These are phyloP conservation scores for Sinocyclocheilus grahami DNA, from an alignment of 2,113 vertebrate species.

Conservation along the genomic window DNA sequence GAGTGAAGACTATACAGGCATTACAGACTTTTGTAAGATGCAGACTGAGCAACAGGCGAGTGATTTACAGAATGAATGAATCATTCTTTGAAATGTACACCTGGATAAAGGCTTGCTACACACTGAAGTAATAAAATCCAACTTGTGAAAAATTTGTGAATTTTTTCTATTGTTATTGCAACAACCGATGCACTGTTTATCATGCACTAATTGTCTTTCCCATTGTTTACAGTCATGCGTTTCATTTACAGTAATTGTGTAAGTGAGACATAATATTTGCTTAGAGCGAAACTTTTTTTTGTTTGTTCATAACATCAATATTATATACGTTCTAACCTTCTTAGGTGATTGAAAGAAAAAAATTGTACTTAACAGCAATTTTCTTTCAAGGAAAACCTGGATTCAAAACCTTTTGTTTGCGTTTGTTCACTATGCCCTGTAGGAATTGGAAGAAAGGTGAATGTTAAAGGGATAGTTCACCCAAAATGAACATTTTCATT, in stretches of 20 bases:
- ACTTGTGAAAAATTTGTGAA: neutral
- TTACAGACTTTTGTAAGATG: neutral
- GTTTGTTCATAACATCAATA: neutral
- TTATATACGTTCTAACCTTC: neutral
- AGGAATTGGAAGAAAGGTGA: too few relatives aligned
- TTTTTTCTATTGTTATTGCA: neutral
- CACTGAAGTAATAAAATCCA: constrained; percentile 2
- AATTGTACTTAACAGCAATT: neutral
- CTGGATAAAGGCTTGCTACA: neutral
- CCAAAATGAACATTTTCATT: too few relatives aligned
- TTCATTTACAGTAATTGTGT: neutral
- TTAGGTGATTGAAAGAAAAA: neutral
- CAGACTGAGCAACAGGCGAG: neutral
- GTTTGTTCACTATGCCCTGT: too few relatives aligned
- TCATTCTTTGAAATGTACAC: neutral
- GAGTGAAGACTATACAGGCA: constrained; percentile 47
- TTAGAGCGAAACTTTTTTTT: neutral
- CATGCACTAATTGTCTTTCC: neutral
- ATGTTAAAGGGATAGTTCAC: too few relatives aligned
- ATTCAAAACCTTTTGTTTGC: too few relatives aligned
- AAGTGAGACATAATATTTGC: neutral
- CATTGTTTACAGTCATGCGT: neutral
- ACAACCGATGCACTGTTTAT: neutral
- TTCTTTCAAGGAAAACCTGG: neutral
- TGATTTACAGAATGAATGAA: neutral